phyloP scores from a whole-genome alignment of 2,113 vertebrate genomes.

The Melanerpes formicivorus region DNA sequence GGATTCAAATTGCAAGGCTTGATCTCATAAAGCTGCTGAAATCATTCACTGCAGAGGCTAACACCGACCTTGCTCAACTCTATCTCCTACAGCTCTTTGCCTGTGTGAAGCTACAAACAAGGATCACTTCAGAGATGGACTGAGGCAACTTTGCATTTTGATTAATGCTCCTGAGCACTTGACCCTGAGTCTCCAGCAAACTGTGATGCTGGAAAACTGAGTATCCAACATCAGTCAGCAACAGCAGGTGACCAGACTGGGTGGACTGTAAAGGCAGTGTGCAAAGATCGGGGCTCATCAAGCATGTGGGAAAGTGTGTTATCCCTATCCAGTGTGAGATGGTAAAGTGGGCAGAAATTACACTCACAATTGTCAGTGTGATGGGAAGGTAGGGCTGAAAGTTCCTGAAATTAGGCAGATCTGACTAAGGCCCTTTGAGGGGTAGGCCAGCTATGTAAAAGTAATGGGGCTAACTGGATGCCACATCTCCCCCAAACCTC shows the following conservation, averaged over 20 bases:
- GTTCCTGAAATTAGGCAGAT: neutral
- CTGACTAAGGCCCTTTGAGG: neutral
- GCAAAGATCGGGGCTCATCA: neutral
- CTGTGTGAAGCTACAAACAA: neutral
- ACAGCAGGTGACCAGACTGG: neutral
- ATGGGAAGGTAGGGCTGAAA: neutral
- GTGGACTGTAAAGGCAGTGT: accelerated
- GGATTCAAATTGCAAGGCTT: constrained; percentile 5
- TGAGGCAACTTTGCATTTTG: neutral
- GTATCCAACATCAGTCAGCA: neutral
- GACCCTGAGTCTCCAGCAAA: neutral
- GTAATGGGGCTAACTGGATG: neutral
- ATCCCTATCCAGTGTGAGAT: neutral
- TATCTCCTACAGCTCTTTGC: neutral
- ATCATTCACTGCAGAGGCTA: neutral
- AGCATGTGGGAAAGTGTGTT: neutral
- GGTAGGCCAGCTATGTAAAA: neutral
- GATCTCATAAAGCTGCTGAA: neutral
- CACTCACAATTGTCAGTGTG: too few species aligned
- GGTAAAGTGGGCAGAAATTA: neutral
- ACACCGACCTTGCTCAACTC: neutral
- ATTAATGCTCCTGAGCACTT: accelerated
- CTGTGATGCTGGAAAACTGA: neutral
- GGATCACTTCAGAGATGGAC: accelerated
- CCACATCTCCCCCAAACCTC: neutral